Conservation (phyloP, 2,888 invertebrate species). For the Chaetoderma sp. region DNA sequence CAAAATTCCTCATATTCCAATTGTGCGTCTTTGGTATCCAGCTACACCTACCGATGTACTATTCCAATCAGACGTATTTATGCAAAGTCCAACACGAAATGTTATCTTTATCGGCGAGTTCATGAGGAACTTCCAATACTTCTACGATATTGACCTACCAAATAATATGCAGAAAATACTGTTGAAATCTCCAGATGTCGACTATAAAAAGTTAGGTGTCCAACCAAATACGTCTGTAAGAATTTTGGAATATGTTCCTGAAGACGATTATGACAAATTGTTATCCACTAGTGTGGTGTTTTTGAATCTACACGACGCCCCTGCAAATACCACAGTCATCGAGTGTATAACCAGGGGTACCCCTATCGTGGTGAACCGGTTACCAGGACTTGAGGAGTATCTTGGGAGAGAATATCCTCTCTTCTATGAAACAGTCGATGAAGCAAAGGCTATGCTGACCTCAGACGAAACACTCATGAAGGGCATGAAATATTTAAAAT, state of each 20-base stretch:
- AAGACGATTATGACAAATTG: neutral
- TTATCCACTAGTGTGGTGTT: neutral
- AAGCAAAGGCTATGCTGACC: neutral
- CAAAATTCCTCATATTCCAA: neutral
- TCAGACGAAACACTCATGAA: neutral
- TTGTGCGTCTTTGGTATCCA: neutral
- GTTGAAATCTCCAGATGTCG: neutral
- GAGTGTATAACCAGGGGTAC: neutral
- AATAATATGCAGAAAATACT: neutral
- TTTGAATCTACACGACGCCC: neutral
- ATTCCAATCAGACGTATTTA: neutral
- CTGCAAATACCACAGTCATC: neutral
- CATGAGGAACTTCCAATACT: conserved; percentile 6
- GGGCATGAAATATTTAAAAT: neutral
- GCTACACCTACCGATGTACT: neutral
- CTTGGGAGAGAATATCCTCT: neutral
- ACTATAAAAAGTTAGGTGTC: neutral
- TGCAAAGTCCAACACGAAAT: neutral
- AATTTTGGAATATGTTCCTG: neutral
- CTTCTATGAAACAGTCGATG: neutral
- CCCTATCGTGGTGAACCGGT: neutral
- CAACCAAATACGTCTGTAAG: neutral
- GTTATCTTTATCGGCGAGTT: neutral
- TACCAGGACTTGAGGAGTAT: conserved; percentile 2
- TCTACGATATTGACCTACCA: conserved; percentile 1